phyloP scores from a whole-genome alignment of 1,140 invertebrate genomes.

The Alviniconcha marisindica region DNA sequence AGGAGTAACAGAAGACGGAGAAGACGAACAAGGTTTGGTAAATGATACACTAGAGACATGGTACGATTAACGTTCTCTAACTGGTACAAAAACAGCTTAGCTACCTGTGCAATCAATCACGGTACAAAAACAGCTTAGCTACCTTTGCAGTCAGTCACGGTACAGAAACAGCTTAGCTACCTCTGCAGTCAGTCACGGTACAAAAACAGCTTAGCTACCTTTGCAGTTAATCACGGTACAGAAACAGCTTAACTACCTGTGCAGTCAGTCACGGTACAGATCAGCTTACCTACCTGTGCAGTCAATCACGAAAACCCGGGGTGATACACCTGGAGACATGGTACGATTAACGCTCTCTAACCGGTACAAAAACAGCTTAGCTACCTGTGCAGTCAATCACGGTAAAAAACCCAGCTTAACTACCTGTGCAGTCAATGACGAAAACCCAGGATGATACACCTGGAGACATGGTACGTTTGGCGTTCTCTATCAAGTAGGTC shows the following conservation, averaged over 20 bases:
- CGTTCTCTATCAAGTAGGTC: conserved; percentile 72
- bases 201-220: too few relatives aligned
- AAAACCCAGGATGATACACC: conserved; percentile 71
- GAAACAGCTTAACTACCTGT: conserved; percentile 21
- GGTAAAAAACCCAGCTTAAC: conserved; percentile 47
- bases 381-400: conserved; percentile 71
- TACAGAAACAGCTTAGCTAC: conserved; percentile 68
- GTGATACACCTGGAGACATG: conserved; percentile 63
- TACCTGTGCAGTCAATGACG: conserved; percentile 72
- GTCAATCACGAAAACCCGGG: conserved; percentile 73
- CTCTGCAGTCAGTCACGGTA: conserved; percentile 66
- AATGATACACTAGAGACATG: conserved; percentile 58
- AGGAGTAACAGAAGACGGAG: too few relatives aligned
- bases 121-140: too few relatives aligned
- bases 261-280: too few relatives aligned
- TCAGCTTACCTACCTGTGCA: conserved; percentile 73
- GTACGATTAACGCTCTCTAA: conserved; percentile 70
- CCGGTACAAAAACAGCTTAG: conserved; percentile 48
- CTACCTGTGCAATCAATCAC: conserved; percentile 29
- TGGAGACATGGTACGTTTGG: conserved; percentile 64
- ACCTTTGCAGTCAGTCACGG: conserved; percentile 72
- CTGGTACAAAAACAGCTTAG: conserved; percentile 56
- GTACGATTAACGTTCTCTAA: conserved; percentile 70
- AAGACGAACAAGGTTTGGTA: too few relatives aligned
- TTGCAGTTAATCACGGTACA: too few relatives aligned